These are phyloP conservation scores for Poeciliopsis turrubarensis DNA, from an alignment of 2,113 vertebrate genomes.

Conservation along the genomic window DNA sequence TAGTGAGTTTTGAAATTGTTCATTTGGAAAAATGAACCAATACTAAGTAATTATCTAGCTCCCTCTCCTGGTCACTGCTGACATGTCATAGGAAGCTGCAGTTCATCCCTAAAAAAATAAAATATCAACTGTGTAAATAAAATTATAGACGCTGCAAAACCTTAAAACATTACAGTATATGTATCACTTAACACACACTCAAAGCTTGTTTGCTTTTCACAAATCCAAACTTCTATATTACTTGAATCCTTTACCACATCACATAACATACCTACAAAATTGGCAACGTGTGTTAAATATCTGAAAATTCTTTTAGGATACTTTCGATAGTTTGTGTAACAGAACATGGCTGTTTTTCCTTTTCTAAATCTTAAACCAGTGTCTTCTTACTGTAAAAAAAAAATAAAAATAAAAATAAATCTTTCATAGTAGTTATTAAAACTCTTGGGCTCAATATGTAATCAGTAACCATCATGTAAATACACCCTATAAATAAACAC, in stretches of 20 bases:
- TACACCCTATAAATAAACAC: neutral
- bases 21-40: constrained; percentile 2
- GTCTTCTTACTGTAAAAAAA: neutral
- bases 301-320: constrained; percentile 11
- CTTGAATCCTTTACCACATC: constrained; percentile 19
- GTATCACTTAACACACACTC: constrained; percentile 5
- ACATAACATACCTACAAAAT: constrained; percentile 42
- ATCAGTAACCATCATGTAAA: neutral
- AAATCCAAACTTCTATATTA: constrained; percentile 30
- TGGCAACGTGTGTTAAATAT: constrained; percentile 23
- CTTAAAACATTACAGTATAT: constrained; percentile 5
- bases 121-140: constrained; percentile 12
- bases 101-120: constrained; percentile 8
- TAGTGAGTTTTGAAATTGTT: constrained; percentile 21
- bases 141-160: constrained; percentile 12
- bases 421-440: neutral
- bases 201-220: constrained; percentile 1
- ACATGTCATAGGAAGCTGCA: neutral
- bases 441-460: neutral
- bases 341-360: neutral
- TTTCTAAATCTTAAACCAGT: neutral
- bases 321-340: neutral
- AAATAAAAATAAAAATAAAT: no score
- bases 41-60: constrained; percentile 37
- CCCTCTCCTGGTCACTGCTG: constrained; percentile 58